These are phyloP conservation scores for Anhinga rufa DNA, from an alignment of 2,113 vertebrate species.

Conservation along the genomic window DNA sequence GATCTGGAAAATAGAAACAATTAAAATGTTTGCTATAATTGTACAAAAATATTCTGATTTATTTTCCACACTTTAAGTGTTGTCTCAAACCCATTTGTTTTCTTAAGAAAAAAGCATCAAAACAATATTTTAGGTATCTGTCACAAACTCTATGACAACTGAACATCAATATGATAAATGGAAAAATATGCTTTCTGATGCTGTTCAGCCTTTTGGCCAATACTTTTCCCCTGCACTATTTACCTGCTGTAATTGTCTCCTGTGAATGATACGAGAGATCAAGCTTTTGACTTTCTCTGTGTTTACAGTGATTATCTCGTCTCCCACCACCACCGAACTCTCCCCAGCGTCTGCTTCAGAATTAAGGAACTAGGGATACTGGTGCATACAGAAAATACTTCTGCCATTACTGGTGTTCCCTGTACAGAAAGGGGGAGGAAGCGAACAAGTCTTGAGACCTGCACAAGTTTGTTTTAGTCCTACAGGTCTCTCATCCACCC, in stretches of 20 bases:
- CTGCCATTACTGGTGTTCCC: neutral
- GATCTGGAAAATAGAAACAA: slow-evolving; percentile 73
- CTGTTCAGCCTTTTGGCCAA: neutral
- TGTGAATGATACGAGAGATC: neutral
- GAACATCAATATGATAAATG: neutral
- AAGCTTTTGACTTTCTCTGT: neutral
- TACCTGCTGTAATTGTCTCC: neutral
- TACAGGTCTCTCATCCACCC: neutral
- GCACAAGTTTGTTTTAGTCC: neutral
- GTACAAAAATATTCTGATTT: neutral
- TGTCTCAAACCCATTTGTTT: neutral
- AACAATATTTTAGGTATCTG: neutral
- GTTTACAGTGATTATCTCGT: neutral
- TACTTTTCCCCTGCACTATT: neutral
- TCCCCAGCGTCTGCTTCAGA: neutral
- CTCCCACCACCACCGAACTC: neutral
- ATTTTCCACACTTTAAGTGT: neutral
- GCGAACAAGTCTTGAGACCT: rapidly evolving
- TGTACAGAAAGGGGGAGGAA: neutral
- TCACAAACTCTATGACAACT: neutral
- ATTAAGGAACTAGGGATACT: neutral
- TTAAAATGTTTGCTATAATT: neutral
- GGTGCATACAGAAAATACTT: neutral
- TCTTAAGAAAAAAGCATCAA: neutral
- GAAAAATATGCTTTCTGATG: neutral